Percentiles rank a stretch among this genome's conserved stretches.
Conservation (phyloP, 2,888 invertebrate genomes). For the Lepeophtheirus nordmannii region DNA sequence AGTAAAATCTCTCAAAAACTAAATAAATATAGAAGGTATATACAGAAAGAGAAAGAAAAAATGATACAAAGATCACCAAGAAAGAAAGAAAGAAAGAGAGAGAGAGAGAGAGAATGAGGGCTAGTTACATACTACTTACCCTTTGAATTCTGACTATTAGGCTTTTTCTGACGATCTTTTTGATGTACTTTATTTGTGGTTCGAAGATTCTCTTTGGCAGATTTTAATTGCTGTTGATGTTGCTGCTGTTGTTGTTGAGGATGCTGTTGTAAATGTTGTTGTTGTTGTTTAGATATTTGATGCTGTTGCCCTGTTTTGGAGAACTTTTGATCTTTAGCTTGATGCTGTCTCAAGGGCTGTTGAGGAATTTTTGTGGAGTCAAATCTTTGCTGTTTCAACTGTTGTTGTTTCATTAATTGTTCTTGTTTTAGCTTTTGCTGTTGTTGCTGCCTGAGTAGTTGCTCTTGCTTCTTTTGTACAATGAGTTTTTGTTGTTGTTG, state of each 20-base stretch:
- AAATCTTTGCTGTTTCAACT: conserved; percentile 8
- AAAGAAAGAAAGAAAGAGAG: no score
- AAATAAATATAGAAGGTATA: no score
- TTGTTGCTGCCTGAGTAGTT: not conserved
- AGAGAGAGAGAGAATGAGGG: no score
- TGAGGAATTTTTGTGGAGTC: not conserved
- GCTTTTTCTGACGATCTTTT: not conserved
- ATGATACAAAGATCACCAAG: no score
- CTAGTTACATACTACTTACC: not conserved
- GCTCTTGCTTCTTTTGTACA: conserved; percentile 11
- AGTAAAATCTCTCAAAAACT: no score
- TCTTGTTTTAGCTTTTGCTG: not conserved
- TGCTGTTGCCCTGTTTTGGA: not conserved
- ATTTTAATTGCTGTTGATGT: not conserved
- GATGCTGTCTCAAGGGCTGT: not conserved
- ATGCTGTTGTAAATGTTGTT: no score
- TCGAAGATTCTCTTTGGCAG: not conserved
- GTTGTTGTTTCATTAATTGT: not conserved
- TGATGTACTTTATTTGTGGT: not conserved
- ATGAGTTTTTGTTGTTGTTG: not conserved
- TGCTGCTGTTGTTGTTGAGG: not conserved
- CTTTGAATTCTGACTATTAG: not conserved
- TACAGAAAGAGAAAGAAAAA: no score
- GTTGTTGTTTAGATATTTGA: no score
- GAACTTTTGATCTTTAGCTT: not conserved